Percentiles rank a stretch among this genome's conserved stretches.
These are phyloP conservation scores for Paelopatides confundens DNA, from an alignment of 53 echinoderm and acorn worm species.

Conservation along the genomic window DNA sequence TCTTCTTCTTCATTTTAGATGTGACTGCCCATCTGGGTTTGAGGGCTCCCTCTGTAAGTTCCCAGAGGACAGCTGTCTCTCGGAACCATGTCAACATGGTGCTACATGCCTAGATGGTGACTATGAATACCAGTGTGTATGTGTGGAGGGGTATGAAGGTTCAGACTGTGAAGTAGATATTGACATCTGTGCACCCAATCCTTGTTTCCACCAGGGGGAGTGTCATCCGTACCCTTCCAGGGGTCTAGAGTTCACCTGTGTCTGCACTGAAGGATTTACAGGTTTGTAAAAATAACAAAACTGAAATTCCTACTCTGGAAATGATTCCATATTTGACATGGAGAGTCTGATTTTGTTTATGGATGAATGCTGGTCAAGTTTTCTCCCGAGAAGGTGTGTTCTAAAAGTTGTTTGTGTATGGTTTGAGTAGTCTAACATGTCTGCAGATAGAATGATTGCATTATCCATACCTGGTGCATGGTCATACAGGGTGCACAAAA, in stretches of 20 bases:
- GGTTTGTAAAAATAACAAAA: conserved; percentile 48
- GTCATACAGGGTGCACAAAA: too few relatives aligned
- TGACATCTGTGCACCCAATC: conserved; percentile 91
- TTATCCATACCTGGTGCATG: too few relatives aligned
- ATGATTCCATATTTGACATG: too few relatives aligned
- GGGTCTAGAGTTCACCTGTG: conserved; percentile 78
- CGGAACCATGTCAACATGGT: conserved; percentile 86
- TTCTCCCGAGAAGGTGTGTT: too few relatives aligned
- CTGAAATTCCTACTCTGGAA: too few relatives aligned
- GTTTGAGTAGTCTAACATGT: too few relatives aligned
- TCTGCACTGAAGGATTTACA: conserved; percentile 89
- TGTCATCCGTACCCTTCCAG: conserved; percentile 76
- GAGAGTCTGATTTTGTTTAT: too few relatives aligned
- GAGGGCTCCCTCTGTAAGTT: conserved; percentile 79
- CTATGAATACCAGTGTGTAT: conserved; percentile 81
- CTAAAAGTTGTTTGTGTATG: too few relatives aligned
- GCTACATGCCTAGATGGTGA: conserved; percentile 82
- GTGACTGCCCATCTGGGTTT: conserved; percentile 80
- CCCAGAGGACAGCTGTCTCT: conserved; percentile 82
- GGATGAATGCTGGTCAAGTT: too few relatives aligned
- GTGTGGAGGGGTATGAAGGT: conserved; percentile 75
- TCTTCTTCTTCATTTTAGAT: conserved; percentile 51
- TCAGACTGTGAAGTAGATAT: conserved; percentile 86
- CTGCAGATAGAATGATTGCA: too few relatives aligned
- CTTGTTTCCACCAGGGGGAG: conserved; percentile 92